Evolutionary conservation across 2,797 vertebrate species (phyloP).

Genomic region (Xyrichtys novacula): DNA sequence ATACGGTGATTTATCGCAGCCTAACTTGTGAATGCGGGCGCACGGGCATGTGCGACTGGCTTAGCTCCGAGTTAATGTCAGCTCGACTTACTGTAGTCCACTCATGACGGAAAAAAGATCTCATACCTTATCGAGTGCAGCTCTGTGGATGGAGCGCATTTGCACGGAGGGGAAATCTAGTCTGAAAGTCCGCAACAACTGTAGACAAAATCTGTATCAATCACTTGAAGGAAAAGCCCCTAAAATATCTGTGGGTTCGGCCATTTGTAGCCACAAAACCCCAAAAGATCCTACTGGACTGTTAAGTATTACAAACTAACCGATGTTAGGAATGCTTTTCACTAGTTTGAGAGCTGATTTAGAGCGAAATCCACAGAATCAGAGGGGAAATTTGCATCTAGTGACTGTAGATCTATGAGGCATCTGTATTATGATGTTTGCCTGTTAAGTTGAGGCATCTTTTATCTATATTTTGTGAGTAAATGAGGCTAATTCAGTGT

Average conservation of each 20-base stretch:
- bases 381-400: too few relatives aligned
- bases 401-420: too few relatives aligned
- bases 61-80: constrained; percentile 35
- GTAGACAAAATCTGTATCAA: constrained; percentile 56
- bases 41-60: constrained; percentile 33
- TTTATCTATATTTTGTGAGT: constrained; percentile 2
- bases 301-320: too few relatives aligned
- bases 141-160: constrained; percentile 41
- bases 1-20: constrained; percentile 73
- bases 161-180: constrained; percentile 52
- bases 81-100: constrained; percentile 45
- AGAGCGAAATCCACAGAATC: too few relatives aligned
- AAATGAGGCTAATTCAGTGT: neutral
- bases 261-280: constrained; percentile 39
- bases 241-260: constrained; percentile 65
- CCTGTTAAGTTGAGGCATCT: neutral
- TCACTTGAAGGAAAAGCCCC: constrained; percentile 54
- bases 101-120: constrained; percentile 48
- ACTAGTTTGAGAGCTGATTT: too few relatives aligned
- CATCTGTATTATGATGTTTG: too few relatives aligned
- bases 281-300: neutral
- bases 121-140: constrained; percentile 57
- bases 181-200: constrained; percentile 54
- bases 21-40: constrained; percentile 43
- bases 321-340: too few relatives aligned